A percentile compares a stretch with the other conserved stretches of the same genome.
These are phyloP conservation scores for human (Homo sapiens) DNA, from an alignment of 2,113 vertebrate species.

Conservation along the genomic window GRCh38 chrX:4088001-4088500, in stretches of 20 bases:
- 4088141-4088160: no score
- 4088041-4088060: no score
- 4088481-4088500: fast-evolving
- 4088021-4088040: no score
- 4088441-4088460: fast-evolving
- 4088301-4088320: not conserved
- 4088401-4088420: fast-evolving
- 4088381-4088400: not conserved
- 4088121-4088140: no score
- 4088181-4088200: not conserved
- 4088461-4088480: fast-evolving
- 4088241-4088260: not conserved
- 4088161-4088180: no score
- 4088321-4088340: not conserved
- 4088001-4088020: no score
- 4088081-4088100: no score
- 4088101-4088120: no score
- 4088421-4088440: not conserved
- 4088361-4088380: fast-evolving
- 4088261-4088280: not conserved
- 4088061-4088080: no score
- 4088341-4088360: not conserved
- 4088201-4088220: not conserved
- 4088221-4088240: not conserved
- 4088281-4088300: not conserved